Conservation (phyloP, 2,888 invertebrate species). For the Metacarcinus magister region DNA sequence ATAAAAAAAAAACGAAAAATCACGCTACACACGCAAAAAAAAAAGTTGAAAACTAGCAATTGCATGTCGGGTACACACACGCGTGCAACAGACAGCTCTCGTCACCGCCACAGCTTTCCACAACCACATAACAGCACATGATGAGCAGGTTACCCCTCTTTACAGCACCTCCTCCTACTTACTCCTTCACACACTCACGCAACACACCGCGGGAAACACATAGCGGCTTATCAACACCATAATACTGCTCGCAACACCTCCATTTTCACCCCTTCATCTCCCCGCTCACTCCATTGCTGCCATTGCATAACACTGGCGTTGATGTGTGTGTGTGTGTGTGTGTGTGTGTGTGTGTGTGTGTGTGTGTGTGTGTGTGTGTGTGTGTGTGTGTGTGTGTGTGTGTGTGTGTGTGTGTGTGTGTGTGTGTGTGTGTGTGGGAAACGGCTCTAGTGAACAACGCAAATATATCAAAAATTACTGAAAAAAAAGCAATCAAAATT, state of each 20-base stretch:
- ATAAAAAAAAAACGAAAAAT: background rate
- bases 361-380: conserved; percentile 2
- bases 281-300: no score
- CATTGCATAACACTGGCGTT: background rate
- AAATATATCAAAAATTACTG: no score
- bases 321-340: background rate
- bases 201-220: background rate
- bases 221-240: no score
- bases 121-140: background rate
- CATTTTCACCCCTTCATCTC: no score
- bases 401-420: no score
- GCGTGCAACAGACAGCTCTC: background rate
- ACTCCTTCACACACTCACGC: background rate
- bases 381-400: background rate
- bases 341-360: conserved; percentile 2
- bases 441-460: no score
- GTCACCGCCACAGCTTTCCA: background rate
- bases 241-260: no score
- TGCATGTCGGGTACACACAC: background rate
- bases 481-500: no score
- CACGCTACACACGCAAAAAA: background rate
- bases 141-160: background rate
- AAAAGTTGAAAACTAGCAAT: background rate
- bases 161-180: no score
- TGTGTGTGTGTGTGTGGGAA: no score